phyloP scores from a whole-genome alignment of 92 coral and sea anemone species.

The Parazoanthus swiftii region DNA sequence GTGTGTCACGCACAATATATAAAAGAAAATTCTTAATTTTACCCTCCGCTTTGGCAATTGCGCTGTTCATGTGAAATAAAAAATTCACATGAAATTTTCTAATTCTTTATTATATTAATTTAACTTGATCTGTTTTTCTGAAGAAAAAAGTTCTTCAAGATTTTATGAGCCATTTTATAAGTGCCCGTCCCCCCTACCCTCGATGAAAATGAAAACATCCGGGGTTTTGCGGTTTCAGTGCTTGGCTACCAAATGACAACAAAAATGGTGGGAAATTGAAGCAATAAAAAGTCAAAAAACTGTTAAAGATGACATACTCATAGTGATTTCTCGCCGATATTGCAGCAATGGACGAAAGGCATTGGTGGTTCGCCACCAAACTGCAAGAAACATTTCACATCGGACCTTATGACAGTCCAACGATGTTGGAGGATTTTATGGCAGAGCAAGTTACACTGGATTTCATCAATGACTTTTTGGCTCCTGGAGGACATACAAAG shows the following conservation, averaged over 20 bases:
- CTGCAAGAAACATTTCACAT: slow-evolving; percentile 97
- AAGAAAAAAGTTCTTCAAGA: not conserved
- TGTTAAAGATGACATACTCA: not conserved
- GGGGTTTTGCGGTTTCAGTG: slow-evolving; percentile 67
- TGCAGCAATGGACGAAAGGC: slow-evolving; percentile 91
- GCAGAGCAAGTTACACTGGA: slow-evolving; percentile 96
- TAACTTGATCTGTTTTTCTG: not conserved
- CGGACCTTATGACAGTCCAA: slow-evolving; percentile 98
- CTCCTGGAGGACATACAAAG: slow-evolving; percentile 96
- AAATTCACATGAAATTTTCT: not conserved
- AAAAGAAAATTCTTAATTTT: too few species aligned
- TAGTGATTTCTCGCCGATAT: not conserved
- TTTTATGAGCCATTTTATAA: not conserved
- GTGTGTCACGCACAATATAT: not conserved
- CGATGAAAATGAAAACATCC: slow-evolving; percentile 56
- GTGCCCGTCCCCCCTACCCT: slow-evolving; percentile 29
- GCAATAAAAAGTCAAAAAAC: not conserved
- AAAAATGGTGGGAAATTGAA: slow-evolving; percentile 84
- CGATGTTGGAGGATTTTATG: slow-evolving; percentile 99
- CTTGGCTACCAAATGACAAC: slow-evolving; percentile 97
- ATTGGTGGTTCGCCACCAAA: slow-evolving; percentile 99
- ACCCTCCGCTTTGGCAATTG: not conserved
- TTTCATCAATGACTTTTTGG: slow-evolving; percentile 95
- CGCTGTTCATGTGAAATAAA: not conserved
- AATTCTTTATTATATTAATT: too few species aligned